Evolutionary conservation across 2,797 vertebrate species (phyloP), one percentile per base, ranked within the genome.

Genomic region (Ctenochaetus hawaiiensis): DNA sequence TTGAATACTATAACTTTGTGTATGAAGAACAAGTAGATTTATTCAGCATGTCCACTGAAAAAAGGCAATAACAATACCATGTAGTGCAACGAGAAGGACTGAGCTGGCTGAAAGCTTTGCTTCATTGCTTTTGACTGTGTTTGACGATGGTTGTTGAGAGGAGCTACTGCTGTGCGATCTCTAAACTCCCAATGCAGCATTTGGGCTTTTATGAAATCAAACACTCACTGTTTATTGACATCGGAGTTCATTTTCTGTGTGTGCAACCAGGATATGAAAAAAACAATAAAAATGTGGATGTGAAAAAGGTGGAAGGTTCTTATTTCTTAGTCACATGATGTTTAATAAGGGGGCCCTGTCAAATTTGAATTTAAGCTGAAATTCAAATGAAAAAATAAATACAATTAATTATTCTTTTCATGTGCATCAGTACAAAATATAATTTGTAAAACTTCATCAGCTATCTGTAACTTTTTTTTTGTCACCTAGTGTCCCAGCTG

Each of bases 171-270:
- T 63, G 66, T 73, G 81, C 69, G 48, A 80, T 85, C 84, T 86
- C 20, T 20, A 37, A 75, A 56, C 56, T 82, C 26, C 75, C 81
- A 87, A 83, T 62, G 72, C 72, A 60, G 85, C 75, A 73, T 87
- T 85, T 73, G 67, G 77, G 90, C 71, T 82, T 89, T 85, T 76
- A 79, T 89, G 63, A 84, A 82, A 75, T 75, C 34, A 54, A 86
- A 81, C 72, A 68, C 88, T 91, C 81, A 79, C 86, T 89, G 84
- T 89, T 91, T 67, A 85, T 91, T 83, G 77, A 87, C 73, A 75
- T 91, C 77, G 75, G 77, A 75, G 63, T 84, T 82, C 67, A 92
- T 91, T 91, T 91, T 91, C 80, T 90, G 85, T 94, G 88, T 94
- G 91, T 93, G 82, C 85, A 91, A 92, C 77, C 88, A 88, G 78